phyloP scores from a whole-genome alignment of 2,797 vertebrate genomes.

The Stomatorhinus walkeri region DNA sequence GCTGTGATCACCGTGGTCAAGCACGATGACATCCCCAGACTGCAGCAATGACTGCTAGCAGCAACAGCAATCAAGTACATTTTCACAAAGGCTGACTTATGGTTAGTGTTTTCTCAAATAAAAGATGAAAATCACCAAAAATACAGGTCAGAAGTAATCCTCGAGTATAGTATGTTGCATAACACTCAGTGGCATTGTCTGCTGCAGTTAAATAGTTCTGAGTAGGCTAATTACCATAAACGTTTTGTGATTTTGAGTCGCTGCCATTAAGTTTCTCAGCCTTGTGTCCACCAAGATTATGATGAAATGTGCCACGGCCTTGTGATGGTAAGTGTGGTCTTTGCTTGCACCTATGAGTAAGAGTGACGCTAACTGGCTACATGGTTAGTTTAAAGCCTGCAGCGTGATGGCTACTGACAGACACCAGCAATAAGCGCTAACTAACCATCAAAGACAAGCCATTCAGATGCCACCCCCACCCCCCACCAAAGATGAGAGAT shows the following conservation, averaged over 20 bases:
- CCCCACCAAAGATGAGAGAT: background rate
- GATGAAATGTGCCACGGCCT: background rate
- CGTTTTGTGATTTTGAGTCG: background rate
- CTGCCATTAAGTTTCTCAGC: background rate
- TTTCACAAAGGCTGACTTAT: constrained; percentile 63
- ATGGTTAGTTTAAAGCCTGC: background rate
- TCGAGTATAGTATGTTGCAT: background rate
- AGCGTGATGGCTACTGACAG: constrained; percentile 58
- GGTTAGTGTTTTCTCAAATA: constrained; percentile 44
- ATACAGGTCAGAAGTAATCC: constrained; percentile 7
- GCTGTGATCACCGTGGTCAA: constrained; percentile 36
- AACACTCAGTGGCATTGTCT: background rate
- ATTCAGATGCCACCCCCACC: background rate
- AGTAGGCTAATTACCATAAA: background rate
- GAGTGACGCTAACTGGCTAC: background rate
- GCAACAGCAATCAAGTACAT: constrained; percentile 70
- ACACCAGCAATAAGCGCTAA: constrained; percentile 60
- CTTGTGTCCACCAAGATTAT: background rate
- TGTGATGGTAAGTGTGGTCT: background rate
- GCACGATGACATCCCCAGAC: constrained; percentile 55
- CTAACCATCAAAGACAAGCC: constrained; percentile 62
- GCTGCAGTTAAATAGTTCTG: background rate
- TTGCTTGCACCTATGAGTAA: background rate
- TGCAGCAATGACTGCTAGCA: constrained; percentile 45
- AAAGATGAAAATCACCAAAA: background rate